Percentiles rank a stretch among this genome's conserved stretches.
These are phyloP conservation scores for Hipposideros larvatus DNA, from an alignment of 2,797 vertebrate genomes.

Conservation along the genomic window DNA sequence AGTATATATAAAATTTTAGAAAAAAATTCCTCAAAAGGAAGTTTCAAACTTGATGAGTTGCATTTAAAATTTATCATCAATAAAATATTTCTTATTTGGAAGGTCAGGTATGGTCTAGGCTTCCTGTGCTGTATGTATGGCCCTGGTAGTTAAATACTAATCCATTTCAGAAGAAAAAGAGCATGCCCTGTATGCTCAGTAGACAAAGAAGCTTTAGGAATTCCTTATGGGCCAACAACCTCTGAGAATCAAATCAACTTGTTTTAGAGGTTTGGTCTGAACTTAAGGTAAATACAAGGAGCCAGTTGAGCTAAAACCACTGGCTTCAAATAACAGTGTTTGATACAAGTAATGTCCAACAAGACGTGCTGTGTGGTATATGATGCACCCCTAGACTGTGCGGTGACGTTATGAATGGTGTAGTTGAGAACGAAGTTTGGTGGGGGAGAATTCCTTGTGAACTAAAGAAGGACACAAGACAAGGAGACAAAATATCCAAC, in stretches of 20 bases:
- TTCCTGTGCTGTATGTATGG: background rate
- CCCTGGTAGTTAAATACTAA: background rate
- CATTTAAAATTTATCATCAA: conserved; percentile 7
- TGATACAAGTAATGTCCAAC: background rate
- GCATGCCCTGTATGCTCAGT: background rate
- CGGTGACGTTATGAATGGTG: background rate
- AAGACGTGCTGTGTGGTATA: accelerated
- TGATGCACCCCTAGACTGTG: background rate
- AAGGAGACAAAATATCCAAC: background rate
- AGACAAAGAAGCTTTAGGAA: conserved; percentile 14
- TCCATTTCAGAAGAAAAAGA: background rate
- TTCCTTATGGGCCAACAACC: background rate
- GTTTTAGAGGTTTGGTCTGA: background rate
- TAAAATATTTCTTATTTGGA: background rate
- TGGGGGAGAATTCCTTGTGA: background rate
- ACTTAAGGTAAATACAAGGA: conserved; percentile 38
- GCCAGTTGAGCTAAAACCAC: conserved; percentile 1
- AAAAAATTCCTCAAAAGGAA: conserved; percentile 13
- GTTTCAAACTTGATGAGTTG: background rate
- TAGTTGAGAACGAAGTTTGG: background rate
- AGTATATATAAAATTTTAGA: background rate
- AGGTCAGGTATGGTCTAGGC: background rate
- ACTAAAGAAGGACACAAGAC: background rate
- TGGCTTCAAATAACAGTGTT: background rate
- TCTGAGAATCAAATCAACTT: background rate